phyloP scores from a whole-genome alignment of 2,113 vertebrate species.

The Zeus faber region DNA sequence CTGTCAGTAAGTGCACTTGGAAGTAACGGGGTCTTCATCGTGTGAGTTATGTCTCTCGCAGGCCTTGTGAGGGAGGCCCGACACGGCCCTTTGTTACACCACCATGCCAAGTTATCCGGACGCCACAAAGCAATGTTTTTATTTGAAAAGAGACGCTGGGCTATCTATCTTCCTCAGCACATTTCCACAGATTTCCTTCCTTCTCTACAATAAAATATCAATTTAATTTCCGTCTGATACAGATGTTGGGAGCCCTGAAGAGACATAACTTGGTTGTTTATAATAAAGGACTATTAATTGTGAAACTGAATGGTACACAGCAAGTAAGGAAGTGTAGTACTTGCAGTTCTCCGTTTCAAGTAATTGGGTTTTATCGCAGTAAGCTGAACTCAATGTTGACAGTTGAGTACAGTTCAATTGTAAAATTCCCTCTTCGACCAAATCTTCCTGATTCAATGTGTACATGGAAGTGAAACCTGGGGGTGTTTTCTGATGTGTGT shows the following conservation, averaged over 20 bases:
- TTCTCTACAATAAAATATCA: slow-evolving; percentile 60
- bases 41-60: slow-evolving; percentile 26
- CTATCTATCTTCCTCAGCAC: slow-evolving; percentile 49
- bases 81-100: slow-evolving; percentile 55
- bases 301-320: too few species aligned
- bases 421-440: too few species aligned
- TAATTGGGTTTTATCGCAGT: too few species aligned
- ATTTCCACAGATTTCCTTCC: slow-evolving; percentile 61
- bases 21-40: slow-evolving; percentile 26
- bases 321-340: too few species aligned
- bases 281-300: slow-evolving; percentile 3
- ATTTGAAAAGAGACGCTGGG: slow-evolving; percentile 33
- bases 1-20: slow-evolving; percentile 38
- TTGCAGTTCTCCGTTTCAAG: too few species aligned
- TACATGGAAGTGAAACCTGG: too few species aligned
- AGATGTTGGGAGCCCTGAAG: slow-evolving; percentile 32
- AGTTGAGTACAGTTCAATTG: too few species aligned
- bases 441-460: too few species aligned
- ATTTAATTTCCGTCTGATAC: slow-evolving; percentile 50
- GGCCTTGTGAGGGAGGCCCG: slow-evolving; percentile 29
- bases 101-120: slow-evolving; percentile 56
- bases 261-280: slow-evolving; percentile 21
- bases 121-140: slow-evolving; percentile 65
- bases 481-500: too few species aligned
- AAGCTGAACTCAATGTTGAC: too few species aligned